Percentiles rank a stretch among this genome's conserved stretches.
These are phyloP conservation scores for Cydia strobilella DNA, from an alignment of 1,140 invertebrate genomes.

Conservation along the genomic window DNA sequence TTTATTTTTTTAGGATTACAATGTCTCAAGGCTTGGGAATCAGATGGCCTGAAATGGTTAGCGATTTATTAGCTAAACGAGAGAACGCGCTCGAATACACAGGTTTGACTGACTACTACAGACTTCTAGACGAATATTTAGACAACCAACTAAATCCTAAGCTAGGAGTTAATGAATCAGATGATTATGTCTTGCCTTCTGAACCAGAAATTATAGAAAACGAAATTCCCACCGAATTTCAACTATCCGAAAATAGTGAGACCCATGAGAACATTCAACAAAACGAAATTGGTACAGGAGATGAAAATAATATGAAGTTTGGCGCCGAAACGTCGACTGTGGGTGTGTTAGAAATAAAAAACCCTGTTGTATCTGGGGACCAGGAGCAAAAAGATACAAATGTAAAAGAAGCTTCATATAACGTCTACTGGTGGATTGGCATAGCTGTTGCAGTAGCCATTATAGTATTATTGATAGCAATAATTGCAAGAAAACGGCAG, in stretches of 20 bases:
- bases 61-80: constrained; percentile 65
- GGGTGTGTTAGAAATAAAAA: constrained; percentile 71
- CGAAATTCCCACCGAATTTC: constrained; percentile 32
- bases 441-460: constrained; percentile 66
- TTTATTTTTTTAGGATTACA: constrained; percentile 55
- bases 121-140: constrained; percentile 70
- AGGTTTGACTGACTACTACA: constrained; percentile 68
- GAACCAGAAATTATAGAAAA: constrained; percentile 39
- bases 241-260: constrained; percentile 51
- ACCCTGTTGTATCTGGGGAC: constrained; percentile 58
- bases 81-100: constrained; percentile 70
- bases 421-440: constrained; percentile 74
- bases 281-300: constrained; percentile 63
- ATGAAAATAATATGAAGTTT: constrained; percentile 55
- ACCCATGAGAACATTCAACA: constrained; percentile 54
- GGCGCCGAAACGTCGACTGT: constrained; percentile 66
- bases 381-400: constrained; percentile 48
- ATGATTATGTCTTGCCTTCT: constrained; percentile 59
- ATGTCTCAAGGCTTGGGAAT: constrained; percentile 67
- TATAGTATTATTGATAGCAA: constrained; percentile 64
- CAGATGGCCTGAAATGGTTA: constrained; percentile 66
- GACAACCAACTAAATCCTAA: constrained; percentile 68
- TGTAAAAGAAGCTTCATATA: constrained; percentile 69
- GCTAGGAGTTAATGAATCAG: constrained; percentile 43
- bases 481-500: constrained; percentile 71